A percentile compares a stretch with the other conserved stretches of the same genome.
Evolutionary conservation across 2,797 vertebrate genomes (phyloP).

Genomic region (Nyctibius grandis): DNA sequence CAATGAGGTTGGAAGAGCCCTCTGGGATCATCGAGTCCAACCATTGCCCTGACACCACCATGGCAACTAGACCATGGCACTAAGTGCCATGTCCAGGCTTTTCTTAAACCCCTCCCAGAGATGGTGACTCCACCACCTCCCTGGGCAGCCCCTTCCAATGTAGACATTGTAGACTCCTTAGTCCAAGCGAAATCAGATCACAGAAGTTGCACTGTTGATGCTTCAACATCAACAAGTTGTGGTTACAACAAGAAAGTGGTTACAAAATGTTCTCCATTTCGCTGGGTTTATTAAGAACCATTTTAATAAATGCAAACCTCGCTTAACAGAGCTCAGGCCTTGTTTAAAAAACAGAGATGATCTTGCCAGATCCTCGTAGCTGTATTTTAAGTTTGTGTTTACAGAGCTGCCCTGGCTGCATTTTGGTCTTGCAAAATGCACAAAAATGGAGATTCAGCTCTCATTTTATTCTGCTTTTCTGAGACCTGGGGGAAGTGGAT

Average conservation of each 20-base stretch:
- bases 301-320: neutral
- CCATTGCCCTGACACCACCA: too few relatives aligned
- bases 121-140: too few relatives aligned
- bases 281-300: neutral
- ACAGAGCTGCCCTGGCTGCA: neutral
- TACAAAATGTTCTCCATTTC: neutral
- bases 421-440: neutral
- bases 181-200: neutral
- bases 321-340: neutral
- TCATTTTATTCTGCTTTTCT: neutral
- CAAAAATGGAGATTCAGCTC: neutral
- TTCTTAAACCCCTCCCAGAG: too few relatives aligned
- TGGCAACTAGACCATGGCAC: too few relatives aligned
- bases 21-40: too few relatives aligned
- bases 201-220: too few relatives aligned
- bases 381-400: neutral
- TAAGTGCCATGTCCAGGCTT: too few relatives aligned
- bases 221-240: too few relatives aligned
- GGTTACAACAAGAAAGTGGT: too few relatives aligned
- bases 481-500: rapidly evolving
- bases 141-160: too few relatives aligned
- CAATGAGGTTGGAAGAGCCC: too few relatives aligned
- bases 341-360: neutral
- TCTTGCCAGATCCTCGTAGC: neutral
- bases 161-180: too few relatives aligned